These are phyloP conservation scores for Bombyx mori DNA, from an alignment of 1,140 invertebrate species.

Conservation along the genomic window DNA sequence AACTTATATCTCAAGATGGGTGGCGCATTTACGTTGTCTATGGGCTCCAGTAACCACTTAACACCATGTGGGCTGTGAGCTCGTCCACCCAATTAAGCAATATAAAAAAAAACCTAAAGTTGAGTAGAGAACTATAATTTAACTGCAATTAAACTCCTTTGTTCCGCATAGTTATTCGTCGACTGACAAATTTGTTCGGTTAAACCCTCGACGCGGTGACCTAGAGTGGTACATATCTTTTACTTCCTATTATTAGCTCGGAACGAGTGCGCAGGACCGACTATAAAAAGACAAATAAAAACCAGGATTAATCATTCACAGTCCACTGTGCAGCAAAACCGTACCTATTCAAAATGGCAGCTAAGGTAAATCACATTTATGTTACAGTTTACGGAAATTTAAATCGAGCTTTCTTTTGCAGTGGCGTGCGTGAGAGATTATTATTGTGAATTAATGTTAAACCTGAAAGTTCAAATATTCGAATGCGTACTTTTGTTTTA, in stretches of 20 bases:
- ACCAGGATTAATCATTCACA: conserved; percentile 56
- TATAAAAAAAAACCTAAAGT: too few relatives aligned
- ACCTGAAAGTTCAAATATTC: too few relatives aligned
- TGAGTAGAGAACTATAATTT: too few relatives aligned
- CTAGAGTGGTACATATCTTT: conserved; percentile 46
- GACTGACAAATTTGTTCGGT: conserved; percentile 47
- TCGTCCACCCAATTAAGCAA: too few relatives aligned
- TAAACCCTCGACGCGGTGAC: conserved; percentile 46
- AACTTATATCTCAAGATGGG: too few relatives aligned
- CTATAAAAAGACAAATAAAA: conserved; percentile 50
- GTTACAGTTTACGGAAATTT: background rate
- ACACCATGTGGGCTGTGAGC: too few relatives aligned
- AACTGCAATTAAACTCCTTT: conserved; percentile 5
- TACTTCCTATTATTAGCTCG: conserved; percentile 62
- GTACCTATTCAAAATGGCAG: conserved; percentile 60
- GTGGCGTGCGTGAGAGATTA: too few relatives aligned
- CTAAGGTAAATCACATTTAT: conserved; percentile 47
- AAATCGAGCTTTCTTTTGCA: too few relatives aligned
- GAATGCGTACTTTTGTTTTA: too few relatives aligned
- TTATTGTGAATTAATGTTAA: too few relatives aligned
- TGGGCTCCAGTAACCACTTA: too few relatives aligned
- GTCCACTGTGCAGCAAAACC: conserved; percentile 53
- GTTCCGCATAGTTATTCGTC: conserved; percentile 43
- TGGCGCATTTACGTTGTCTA: too few relatives aligned
- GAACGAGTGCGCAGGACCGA: conserved; percentile 43